Evolutionary conservation across 2,113 vertebrate genomes (phyloP).

Genomic region (Perca fluviatilis): DNA sequence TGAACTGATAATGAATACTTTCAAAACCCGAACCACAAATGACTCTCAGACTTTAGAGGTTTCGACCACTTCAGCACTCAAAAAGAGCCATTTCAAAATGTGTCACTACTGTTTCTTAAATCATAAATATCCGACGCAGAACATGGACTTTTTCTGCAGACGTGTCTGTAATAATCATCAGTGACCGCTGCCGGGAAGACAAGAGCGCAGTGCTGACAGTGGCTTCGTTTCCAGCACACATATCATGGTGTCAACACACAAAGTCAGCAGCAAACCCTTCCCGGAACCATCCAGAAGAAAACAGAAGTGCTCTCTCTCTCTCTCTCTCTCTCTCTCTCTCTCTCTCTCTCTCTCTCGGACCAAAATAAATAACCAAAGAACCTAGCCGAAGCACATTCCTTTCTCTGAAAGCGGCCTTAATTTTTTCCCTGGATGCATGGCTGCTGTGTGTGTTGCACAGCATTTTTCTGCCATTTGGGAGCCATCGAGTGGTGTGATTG

Average conservation of each 20-base stretch:
- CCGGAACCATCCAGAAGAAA: conserved; percentile 50
- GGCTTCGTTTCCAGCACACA: conserved; percentile 65
- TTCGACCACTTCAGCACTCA: conserved; percentile 7
- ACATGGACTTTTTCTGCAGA: conserved; percentile 34
- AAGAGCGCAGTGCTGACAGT: conserved; percentile 50
- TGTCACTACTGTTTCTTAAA: conserved; percentile 27
- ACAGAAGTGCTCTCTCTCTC: conserved; percentile 51
- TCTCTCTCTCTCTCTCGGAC: conserved; percentile 31
- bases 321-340: background rate
- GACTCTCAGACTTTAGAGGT: conserved; percentile 6
- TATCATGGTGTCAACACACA: conserved; percentile 73
- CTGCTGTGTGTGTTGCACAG: conserved; percentile 9
- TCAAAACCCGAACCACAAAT: conserved; percentile 17
- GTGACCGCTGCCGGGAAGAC: conserved; percentile 40
- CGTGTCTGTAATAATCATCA: conserved; percentile 68
- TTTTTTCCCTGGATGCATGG: conserved; percentile 25
- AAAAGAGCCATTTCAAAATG: conserved; percentile 26
- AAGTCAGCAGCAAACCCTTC: conserved; percentile 39
- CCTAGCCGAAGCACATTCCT: conserved; percentile 63
- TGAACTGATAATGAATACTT: conserved; percentile 30
- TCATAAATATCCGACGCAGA: conserved; percentile 11
- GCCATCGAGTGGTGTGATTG: conserved; percentile 56
- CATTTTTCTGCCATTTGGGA: conserved; percentile 43
- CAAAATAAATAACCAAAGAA: conserved; percentile 65
- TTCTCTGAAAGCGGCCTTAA: conserved; percentile 21